Conservation (phyloP, 2,888 invertebrate genomes). For the Zygaena filipendulae region DNA sequence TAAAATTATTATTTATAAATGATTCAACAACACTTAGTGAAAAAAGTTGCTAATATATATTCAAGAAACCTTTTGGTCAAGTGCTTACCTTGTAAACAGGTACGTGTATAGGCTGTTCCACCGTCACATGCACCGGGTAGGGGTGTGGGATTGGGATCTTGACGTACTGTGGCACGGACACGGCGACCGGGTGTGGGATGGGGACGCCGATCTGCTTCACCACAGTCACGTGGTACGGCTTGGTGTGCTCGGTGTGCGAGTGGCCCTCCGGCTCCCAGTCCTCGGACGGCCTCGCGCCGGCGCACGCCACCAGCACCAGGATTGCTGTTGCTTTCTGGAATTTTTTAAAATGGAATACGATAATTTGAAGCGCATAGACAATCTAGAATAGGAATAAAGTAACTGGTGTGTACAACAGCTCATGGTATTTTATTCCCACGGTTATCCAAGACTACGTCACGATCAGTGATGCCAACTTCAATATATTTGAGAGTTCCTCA, state of each 20-base stretch:
- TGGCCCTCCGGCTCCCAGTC: conserved; percentile 66
- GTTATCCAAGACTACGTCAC: neutral
- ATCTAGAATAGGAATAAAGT: no score
- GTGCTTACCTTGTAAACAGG: conserved; percentile 74
- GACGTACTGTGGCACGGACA: conserved; percentile 75
- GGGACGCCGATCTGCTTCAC: conserved; percentile 79
- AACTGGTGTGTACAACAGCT: no score
- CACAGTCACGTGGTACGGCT: conserved; percentile 76
- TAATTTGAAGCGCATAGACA: no score
- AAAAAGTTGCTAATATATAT: no score
- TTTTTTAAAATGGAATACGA: no score
- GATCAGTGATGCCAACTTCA: no score
- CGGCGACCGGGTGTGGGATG: conserved; percentile 78
- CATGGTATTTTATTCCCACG: no score
- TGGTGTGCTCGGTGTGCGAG: conserved; percentile 75
- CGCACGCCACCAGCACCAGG: conserved; percentile 35
- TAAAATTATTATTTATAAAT: no score
- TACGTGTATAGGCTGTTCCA: conserved; percentile 78
- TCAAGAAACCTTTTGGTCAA: no score
- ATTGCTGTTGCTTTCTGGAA: conserved; percentile 53
- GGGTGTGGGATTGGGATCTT: conserved; percentile 80
- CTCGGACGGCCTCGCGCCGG: conserved; percentile 44
- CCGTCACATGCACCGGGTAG: conserved; percentile 76
- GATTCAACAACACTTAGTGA: no score
- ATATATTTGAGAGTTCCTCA: no score